phyloP scores from a whole-genome alignment of 2,888 invertebrate genomes.

The Drosophila pseudotalamancana region DNA sequence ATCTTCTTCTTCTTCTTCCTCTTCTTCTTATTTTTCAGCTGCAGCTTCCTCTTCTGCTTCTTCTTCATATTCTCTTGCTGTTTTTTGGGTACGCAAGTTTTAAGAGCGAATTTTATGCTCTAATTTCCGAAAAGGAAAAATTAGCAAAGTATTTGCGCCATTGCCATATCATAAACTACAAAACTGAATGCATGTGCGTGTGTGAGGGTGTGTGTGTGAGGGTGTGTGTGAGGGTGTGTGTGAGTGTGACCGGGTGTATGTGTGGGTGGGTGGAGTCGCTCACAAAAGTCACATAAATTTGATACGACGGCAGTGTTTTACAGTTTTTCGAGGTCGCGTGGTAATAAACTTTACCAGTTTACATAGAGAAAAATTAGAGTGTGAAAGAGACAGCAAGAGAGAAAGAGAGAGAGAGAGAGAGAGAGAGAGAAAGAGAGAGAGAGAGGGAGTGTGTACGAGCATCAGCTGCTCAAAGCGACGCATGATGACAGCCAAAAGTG shows the following conservation, averaged over 20 bases:
- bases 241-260: slow-evolving; percentile 16
- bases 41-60: background rate
- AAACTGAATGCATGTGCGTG: background rate
- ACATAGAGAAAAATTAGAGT: slow-evolving; percentile 23
- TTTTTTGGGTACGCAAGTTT: slow-evolving; percentile 55
- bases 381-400: background rate
- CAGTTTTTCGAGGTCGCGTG: slow-evolving; percentile 74
- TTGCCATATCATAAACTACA: slow-evolving; percentile 75
- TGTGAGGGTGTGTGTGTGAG: slow-evolving; percentile 17
- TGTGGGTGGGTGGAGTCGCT: slow-evolving; percentile 46
- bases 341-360: slow-evolving; percentile 62
- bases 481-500: slow-evolving; percentile 59
- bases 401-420: background rate
- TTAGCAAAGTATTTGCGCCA: slow-evolving; percentile 76
- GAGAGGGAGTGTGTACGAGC: no score
- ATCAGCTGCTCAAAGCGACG: slow-evolving; percentile 53
- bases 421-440: background rate
- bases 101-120: slow-evolving; percentile 74
- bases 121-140: slow-evolving; percentile 77
- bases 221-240: slow-evolving; percentile 11
- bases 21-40: slow-evolving; percentile 16
- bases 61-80: slow-evolving; percentile 6
- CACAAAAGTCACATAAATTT: slow-evolving; percentile 78
- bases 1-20: background rate
- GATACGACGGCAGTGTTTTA: slow-evolving; percentile 75